Percentiles rank a stretch among this genome's conserved stretches.
Evolutionary conservation across 2,888 invertebrate species (phyloP).

Genomic region (Pristionchus arcanus): DNA sequence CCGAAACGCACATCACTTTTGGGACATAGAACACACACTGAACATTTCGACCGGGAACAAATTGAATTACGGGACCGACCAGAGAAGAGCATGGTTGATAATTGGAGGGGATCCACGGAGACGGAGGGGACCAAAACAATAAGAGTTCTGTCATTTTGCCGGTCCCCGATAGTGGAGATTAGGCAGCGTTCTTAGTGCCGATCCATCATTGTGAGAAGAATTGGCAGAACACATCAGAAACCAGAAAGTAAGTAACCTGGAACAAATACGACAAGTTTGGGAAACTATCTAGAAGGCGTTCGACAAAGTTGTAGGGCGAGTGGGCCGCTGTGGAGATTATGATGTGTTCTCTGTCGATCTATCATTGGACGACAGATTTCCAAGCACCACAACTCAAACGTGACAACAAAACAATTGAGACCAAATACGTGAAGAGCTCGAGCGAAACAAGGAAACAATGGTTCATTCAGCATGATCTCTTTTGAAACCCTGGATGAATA

Average conservation of each 20-base stretch:
- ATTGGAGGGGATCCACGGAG: background rate
- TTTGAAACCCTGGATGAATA: no score
- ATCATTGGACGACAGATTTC: background rate
- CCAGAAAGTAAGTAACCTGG: no score
- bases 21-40: background rate
- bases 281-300: no score
- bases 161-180: background rate
- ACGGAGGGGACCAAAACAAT: background rate
- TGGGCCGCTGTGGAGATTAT: background rate
- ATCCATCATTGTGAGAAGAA: no score
- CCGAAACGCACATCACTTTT: background rate
- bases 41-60: background rate
- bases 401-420: background rate
- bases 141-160: background rate
- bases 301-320: no score
- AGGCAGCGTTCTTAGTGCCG: no score
- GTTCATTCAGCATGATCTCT: no score
- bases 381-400: background rate
- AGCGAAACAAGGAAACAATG: no score
- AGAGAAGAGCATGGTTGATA: background rate
- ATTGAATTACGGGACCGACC: slow-evolving; percentile 14
- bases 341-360: background rate
- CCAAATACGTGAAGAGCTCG: no score
- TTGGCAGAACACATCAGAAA: no score
- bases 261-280: no score